Base-by-base conservation (phyloP, 2,797 vertebrate genomes). In the Parambassis ranga region DNA sequence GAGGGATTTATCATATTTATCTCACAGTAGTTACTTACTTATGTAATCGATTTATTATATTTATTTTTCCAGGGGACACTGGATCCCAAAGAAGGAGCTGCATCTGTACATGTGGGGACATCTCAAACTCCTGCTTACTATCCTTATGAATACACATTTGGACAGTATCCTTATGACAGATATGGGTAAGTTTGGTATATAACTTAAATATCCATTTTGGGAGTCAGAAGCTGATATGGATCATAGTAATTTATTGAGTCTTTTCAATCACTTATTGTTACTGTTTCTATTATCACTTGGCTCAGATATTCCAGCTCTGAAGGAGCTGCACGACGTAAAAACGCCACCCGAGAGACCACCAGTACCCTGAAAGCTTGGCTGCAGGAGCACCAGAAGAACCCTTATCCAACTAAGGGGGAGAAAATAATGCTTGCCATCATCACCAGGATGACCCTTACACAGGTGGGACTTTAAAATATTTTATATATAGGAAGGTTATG, bases 141-240 rank as follows among this genome's bases (percentile, higher is more conserved):
- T 71, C 94, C 95, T 1, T 97, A 95, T 49, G 96, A 98, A 73
- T 94, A 95, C 10, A 89, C 94, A 6, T 91, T 97, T 86, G 93
- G 95, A 87, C 96, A 96, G 82, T 96, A 96, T 84, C 90, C 95
- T 1, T 96, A 97, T 55, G 95, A 98, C 90, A 95, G 95, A 95
- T 97, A 94, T 87, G 93, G 89, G 89, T 92, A 87, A 79, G 88
- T 55, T 38, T 64, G 10, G 22, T 35, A 31, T 11, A 2, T n/a
- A 37, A 23, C 22, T 22, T 13, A 52, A 43, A 46, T 35, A 28
- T 64, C n/a, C 15, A 37, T 15, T 10, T 10, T 58, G 35, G 30
- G 19, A n/a, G n/a, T n/a, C n/a, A n/a, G n/a, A n/a, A n/a, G n/a
- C n/a, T n/a, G n/a, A n/a, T n/a, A n/a, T n/a, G n/a, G n/a, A n/a